Percentiles rank a stretch among this genome's conserved stretches.
phyloP scores from a whole-genome alignment of 2,113 vertebrate species.

The Oreocharis arfaki region DNA sequence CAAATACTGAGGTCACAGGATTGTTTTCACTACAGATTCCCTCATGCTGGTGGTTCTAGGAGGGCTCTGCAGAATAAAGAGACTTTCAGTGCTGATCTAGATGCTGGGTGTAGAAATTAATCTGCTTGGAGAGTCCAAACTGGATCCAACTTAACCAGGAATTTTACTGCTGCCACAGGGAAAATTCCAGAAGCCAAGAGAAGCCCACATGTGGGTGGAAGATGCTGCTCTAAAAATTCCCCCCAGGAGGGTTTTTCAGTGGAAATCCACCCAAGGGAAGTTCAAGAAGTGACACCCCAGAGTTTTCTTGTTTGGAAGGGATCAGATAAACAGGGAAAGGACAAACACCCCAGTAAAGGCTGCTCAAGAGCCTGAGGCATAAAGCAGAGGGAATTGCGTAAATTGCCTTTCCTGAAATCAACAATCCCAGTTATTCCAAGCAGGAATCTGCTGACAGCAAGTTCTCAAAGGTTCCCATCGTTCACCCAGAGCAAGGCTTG shows the following conservation, averaged over 20 bases:
- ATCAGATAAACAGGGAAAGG: background rate
- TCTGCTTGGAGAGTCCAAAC: background rate
- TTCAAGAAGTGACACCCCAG: background rate
- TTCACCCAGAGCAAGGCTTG: background rate
- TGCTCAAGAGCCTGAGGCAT: background rate
- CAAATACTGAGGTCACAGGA: background rate
- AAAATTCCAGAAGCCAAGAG: background rate
- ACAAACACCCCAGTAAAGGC: background rate
- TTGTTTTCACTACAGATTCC: background rate
- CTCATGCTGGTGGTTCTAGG: background rate
- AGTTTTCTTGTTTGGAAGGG: background rate
- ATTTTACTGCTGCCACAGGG: background rate
- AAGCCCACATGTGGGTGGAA: fast-evolving
- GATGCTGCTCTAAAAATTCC: background rate
- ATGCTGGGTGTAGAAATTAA: background rate
- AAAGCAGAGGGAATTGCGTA: background rate
- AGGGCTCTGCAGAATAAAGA: background rate
- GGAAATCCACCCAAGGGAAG: background rate
- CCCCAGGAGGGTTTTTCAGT: background rate
- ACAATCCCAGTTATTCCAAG: background rate
- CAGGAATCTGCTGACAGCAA: background rate
- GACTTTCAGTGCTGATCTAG: background rate
- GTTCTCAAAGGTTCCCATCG: background rate
- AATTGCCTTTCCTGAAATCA: background rate
- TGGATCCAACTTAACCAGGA: background rate